Base-by-base conservation (phyloP, 2,888 invertebrate species). In the Eueremaeus valkanovi region DNA sequence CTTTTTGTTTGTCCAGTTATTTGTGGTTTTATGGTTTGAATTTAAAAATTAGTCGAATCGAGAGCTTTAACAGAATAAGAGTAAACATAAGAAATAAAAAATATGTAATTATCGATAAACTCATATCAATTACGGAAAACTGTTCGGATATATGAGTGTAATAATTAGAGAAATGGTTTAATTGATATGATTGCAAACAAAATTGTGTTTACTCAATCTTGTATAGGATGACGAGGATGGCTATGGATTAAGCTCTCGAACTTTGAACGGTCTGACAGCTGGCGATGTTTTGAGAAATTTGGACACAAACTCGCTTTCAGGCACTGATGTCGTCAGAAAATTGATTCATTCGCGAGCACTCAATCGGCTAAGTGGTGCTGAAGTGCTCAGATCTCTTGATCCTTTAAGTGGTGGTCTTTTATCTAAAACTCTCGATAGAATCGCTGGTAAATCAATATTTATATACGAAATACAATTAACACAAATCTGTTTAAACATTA, bases 361-460 rank as follows among this genome's bases (percentile, higher is more conserved):
- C 70, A 86, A 87, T 79, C 84, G 85, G 1, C 82, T 87, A 63
- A 85, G 87, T 3, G 86, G 86, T 0, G 85, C 85, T 24, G 86
- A 87, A 81, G 83, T 86, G 27, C 84, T 85, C 76, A 83, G 85
- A 75, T 68, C 74, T 8, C 78, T 82, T 27, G 82, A 76, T 61
- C 77, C 68, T 18, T 76, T 75, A 9, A 76, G 76, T 40, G 77
- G 75, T 8, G 78, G 78, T 9, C 75, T 76, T n/a, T 77, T 79
- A 36, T 31, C 76, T 11, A 78, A 83, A 18, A 80, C 81, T 79
- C 76, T 86, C 81, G 83, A 84, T 83, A 68, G 36, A 68, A 68
- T 40, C 24, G 68, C n/a, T 11, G 68, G 68, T 68, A 68, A 68
- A 68, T 68, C 16, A 68, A 68, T 68, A 68, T 33, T 33, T 42